Evolutionary conservation across 2,797 vertebrate species (phyloP).

Genomic region (Lycodopsis pacificus): DNA sequence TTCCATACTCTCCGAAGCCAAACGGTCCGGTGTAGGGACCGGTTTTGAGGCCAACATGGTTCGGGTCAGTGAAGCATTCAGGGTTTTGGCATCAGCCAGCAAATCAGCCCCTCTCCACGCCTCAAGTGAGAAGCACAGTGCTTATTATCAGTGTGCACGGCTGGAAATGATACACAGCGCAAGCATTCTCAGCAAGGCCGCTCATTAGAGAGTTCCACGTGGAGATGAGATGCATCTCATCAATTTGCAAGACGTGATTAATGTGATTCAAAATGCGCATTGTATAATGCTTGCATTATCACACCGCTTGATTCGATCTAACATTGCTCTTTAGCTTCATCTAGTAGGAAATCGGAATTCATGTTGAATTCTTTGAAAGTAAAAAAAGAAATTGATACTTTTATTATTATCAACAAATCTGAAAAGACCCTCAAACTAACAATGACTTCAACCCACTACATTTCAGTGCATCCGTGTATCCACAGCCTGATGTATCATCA

Average conservation of each 20-base stretch:
- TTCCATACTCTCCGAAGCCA: slow-evolving; percentile 37
- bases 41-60: slow-evolving; percentile 41
- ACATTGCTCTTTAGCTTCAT: slow-evolving; percentile 7
- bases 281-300: slow-evolving; percentile 13
- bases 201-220: slow-evolving; percentile 38
- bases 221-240: slow-evolving; percentile 7
- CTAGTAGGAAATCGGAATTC: background rate
- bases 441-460: background rate
- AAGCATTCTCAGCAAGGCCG: slow-evolving; percentile 27
- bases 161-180: slow-evolving; percentile 54
- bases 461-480: background rate
- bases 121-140: slow-evolving; percentile 53
- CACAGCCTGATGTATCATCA: background rate
- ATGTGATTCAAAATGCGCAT: slow-evolving; percentile 26
- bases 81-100: slow-evolving; percentile 46
- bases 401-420: background rate
- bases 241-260: slow-evolving; percentile 29
- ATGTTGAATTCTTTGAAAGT: background rate
- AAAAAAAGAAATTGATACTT: too few relatives aligned
- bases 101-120: slow-evolving; percentile 38
- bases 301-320: slow-evolving; percentile 11
- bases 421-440: background rate
- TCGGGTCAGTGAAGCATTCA: slow-evolving; percentile 62
- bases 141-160: slow-evolving; percentile 62
- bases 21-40: slow-evolving; percentile 15